phyloP scores from a whole-genome alignment of 2,797 vertebrate genomes.

The Semotilus atromaculatus region DNA sequence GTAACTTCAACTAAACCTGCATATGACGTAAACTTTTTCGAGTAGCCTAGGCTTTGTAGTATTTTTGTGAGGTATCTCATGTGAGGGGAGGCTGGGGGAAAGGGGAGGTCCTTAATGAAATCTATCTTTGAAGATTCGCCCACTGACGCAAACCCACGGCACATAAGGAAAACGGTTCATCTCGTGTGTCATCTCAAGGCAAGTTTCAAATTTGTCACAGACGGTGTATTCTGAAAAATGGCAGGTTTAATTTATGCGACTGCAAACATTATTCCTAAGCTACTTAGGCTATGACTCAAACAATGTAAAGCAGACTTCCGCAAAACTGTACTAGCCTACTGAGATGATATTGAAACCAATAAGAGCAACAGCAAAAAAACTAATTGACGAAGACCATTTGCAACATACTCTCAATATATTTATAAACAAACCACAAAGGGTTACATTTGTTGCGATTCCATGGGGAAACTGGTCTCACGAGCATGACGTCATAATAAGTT shows the following conservation, averaged over 20 bases:
- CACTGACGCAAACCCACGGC: neutral
- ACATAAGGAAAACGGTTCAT: neutral
- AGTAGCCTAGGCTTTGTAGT: neutral
- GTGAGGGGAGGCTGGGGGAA: neutral
- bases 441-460: neutral
- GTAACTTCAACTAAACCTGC: neutral
- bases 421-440: neutral
- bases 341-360: neutral
- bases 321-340: neutral
- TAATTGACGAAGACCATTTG: neutral
- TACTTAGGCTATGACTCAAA: neutral
- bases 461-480: neutral
- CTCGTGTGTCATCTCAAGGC: neutral
- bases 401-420: neutral
- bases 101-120: slow-evolving; percentile 20
- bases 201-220: neutral
- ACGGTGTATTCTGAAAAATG: neutral
- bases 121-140: neutral
- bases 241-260: neutral
- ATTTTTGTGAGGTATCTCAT: neutral
- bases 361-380: neutral
- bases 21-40: neutral
- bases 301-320: neutral
- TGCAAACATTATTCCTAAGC: neutral
- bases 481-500: neutral